phyloP scores from a whole-genome alignment of 2,797 vertebrate species.

The Iguana delicatissima region DNA sequence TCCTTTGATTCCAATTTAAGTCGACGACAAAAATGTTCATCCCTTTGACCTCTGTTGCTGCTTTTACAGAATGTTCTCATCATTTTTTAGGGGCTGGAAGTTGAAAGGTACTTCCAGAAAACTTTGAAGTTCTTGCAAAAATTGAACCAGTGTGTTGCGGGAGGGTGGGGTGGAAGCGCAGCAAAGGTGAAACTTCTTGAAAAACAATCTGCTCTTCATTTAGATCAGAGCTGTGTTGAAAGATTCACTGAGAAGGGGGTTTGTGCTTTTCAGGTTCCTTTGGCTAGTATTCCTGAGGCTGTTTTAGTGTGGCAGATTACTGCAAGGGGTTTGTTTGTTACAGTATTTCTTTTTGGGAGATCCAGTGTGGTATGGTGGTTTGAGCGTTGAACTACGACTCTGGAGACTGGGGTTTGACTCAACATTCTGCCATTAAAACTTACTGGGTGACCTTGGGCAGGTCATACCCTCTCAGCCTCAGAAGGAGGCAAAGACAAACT shows the following conservation, averaged over 20 bases:
- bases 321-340: not conserved
- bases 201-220: conserved; percentile 3
- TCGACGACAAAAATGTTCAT: not conserved
- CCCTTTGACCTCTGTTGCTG: conserved; percentile 28
- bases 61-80: conserved; percentile 61
- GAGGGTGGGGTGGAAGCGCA: not conserved
- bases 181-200: conserved; percentile 15
- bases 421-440: too few relatives aligned
- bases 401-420: too few relatives aligned
- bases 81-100: conserved; percentile 18
- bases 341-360: too few relatives aligned
- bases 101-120: conserved; percentile 34
- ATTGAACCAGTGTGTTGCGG: conserved; percentile 23
- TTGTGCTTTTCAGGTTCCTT: not conserved
- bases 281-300: not conserved
- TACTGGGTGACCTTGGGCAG: too few relatives aligned
- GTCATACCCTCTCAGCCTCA: too few relatives aligned
- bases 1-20: conserved; percentile 50
- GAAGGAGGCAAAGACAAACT: too few relatives aligned
- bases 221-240: not conserved
- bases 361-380: too few relatives aligned
- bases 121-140: conserved; percentile 40
- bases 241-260: not conserved
- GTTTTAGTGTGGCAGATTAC: not conserved
- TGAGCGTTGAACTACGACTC: too few relatives aligned